Evolutionary conservation across 2,797 vertebrate genomes (phyloP).

Genomic region (Cyclura pinguis): DNA sequence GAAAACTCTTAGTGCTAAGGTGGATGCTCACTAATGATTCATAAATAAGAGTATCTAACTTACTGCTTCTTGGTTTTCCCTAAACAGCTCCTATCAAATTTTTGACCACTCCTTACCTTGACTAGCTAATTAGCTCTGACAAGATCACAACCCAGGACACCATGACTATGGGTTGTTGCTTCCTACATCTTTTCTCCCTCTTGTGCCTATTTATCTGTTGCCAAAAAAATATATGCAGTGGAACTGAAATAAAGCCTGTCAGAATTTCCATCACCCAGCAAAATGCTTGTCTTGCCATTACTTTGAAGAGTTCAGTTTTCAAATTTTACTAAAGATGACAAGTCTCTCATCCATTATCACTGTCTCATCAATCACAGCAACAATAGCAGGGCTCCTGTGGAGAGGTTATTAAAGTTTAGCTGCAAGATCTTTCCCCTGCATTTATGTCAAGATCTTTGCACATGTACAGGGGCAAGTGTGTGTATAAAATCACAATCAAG

Average conservation of each 20-base stretch:
- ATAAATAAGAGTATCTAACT: neutral
- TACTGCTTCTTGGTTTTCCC: neutral
- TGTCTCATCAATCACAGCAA: conserved; percentile 34
- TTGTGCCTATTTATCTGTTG: neutral
- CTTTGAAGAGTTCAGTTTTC: conserved; percentile 24
- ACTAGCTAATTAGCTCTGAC: conserved; percentile 2
- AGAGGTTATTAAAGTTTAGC: conserved; percentile 38
- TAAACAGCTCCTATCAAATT: conserved; percentile 29
- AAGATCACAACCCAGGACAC: neutral
- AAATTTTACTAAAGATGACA: conserved; percentile 23
- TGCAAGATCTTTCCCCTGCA: neutral
- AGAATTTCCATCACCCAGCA: neutral
- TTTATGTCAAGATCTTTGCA: conserved; percentile 26
- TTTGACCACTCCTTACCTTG: neutral
- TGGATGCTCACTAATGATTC: neutral
- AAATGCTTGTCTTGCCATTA: neutral
- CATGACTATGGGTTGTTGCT: neutral
- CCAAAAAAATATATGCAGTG: neutral
- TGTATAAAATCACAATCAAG: conserved; percentile 14
- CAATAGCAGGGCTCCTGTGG: neutral
- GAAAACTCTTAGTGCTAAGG: neutral
- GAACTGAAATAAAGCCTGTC: neutral
- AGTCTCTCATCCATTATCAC: neutral
- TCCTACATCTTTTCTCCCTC: neutral
- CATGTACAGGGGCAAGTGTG: neutral